Evolutionary conservation across 2,113 vertebrate species (phyloP).

Genomic region (Poicephalus meyeri): DNA sequence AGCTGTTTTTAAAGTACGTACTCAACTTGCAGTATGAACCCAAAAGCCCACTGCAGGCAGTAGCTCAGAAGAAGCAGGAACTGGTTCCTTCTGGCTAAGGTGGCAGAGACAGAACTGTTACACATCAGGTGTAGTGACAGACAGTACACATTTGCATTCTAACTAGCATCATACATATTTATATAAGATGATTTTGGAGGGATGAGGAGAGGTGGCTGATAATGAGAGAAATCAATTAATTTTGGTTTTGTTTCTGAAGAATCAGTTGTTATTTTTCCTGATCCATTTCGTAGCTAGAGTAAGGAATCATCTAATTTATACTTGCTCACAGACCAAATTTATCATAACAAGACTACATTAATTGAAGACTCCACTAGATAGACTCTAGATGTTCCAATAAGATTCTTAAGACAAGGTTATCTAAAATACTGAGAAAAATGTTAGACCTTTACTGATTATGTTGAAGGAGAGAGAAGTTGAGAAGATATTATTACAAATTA

Average conservation of each 20-base stretch:
- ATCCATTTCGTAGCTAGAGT: rapidly evolving
- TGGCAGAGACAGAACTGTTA: neutral
- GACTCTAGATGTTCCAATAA: neutral
- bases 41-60: neutral
- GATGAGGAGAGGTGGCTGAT: neutral
- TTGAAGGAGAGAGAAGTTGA: neutral
- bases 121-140: neutral
- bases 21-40: neutral
- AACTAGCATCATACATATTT: neutral
- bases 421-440: neutral
- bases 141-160: neutral
- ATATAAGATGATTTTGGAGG: neutral
- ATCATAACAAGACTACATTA: neutral
- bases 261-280: neutral
- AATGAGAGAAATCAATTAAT: neutral
- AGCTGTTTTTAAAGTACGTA: neutral
- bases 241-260: neutral
- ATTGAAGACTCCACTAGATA: neutral
- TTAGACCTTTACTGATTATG: neutral
- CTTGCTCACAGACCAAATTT: neutral
- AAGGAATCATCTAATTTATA: neutral
- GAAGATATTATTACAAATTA: neutral
- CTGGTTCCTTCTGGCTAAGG: neutral
- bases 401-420: neutral
- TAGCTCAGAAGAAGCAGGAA: neutral